These are phyloP conservation scores for Hydropotes inermis DNA, from an alignment of 2,113 vertebrate species.

Conservation along the genomic window DNA sequence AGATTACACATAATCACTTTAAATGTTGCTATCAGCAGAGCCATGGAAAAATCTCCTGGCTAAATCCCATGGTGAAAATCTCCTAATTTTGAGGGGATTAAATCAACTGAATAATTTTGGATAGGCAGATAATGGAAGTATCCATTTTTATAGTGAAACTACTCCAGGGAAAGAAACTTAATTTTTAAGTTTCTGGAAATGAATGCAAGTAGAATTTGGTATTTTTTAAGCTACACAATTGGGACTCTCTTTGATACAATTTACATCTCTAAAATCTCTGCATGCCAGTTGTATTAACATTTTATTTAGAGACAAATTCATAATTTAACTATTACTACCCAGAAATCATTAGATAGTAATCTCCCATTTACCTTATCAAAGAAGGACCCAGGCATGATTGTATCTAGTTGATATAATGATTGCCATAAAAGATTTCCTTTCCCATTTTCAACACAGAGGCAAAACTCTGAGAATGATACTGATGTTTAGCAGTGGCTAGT, in stretches of 20 bases:
- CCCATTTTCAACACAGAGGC: background rate
- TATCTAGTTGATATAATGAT: constrained; percentile 29
- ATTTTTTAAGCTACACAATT: constrained; percentile 44
- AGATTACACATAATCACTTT: constrained; percentile 66
- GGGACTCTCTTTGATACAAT: constrained; percentile 49
- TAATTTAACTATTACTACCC: background rate
- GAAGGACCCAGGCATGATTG: background rate
- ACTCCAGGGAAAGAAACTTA: constrained; percentile 50
- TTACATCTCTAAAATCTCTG: constrained; percentile 52
- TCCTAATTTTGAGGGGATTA: constrained; percentile 70
- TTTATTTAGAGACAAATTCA: constrained; percentile 39
- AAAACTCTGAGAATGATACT: constrained; percentile 20
- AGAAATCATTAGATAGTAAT: constrained; percentile 23
- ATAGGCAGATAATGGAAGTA: constrained; percentile 42
- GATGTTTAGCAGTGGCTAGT: background rate
- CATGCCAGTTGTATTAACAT: background rate
- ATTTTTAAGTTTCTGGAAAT: constrained; percentile 54
- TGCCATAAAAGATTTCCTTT: constrained; percentile 36
- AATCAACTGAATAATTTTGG: constrained; percentile 55
- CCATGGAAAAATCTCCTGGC: constrained; percentile 46
- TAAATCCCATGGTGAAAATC: constrained; percentile 57
- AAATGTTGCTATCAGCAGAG: constrained; percentile 54
- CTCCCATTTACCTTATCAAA: constrained; percentile 13
- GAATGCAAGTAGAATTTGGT: constrained; percentile 48
- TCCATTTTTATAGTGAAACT: constrained; percentile 47